Evolutionary conservation across 2,113 vertebrate genomes (phyloP), one percentile per base, ranked within the genome.

Genomic region (Chaetodon trifascialis): DNA sequence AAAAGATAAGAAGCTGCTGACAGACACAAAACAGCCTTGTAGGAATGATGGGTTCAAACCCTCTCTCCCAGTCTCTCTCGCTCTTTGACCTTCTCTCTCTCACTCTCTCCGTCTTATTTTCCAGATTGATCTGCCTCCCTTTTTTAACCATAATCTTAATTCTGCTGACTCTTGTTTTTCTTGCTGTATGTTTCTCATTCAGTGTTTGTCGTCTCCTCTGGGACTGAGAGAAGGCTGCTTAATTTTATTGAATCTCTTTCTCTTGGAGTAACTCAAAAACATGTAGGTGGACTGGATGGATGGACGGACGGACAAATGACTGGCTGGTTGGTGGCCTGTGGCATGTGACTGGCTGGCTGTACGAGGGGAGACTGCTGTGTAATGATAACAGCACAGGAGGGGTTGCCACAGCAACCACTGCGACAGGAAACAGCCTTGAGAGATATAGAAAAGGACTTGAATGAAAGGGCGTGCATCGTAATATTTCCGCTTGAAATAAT

Each of bases 1-100:
- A 76, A 80, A 82, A 78, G 79, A 91, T 81, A 76, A 85, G 72
- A 83, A 79, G 73, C 79, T 88, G 85, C 89, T 87, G 82, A 88
- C 85, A 68, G 62, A 76, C 71, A 75, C 40, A 74, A 72, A 87
- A 64, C 69, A 86, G 58, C 69, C 72, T 46, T 77, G 69, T 86
- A 63, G 15, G 64, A 83, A 73, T 76, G 67, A 86, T 84, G 70
- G 69, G 42, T 79, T 86, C 51, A 87, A 86, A 84, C 76, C 34
- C 34, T 56, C 60, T 12, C n/a, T 15, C 30, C 30, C 30, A 1
- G 30, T 30, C 34, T 56, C 60, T 12, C 60, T 15, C n/a, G 7
- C 46, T 21, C 54, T 72, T 65, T 87, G 67, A 83, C 81, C 69
- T 71, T 88, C 78, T 76, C 59, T 44, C 51, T 79, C 68, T 70